A percentile compares a stretch with the other conserved stretches of the same genome.
These are phyloP conservation scores for Fringilla coelebs DNA, from an alignment of 2,797 vertebrate species.

Conservation along the genomic window DNA sequence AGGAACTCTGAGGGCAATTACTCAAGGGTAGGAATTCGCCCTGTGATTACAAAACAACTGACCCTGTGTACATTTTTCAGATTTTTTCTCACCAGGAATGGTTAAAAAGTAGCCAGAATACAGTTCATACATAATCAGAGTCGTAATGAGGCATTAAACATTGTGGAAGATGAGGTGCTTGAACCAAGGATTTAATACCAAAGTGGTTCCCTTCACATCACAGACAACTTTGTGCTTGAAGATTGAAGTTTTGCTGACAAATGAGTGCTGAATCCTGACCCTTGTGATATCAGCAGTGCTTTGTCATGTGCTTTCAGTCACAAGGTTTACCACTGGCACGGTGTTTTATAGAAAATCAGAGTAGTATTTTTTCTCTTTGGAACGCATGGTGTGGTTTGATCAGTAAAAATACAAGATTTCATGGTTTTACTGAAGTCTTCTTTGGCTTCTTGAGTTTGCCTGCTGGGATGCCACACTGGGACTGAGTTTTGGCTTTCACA, in stretches of 20 bases:
- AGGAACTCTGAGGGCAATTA: neutral
- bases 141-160: conserved; percentile 23
- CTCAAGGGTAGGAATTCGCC: neutral
- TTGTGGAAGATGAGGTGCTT: neutral
- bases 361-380: neutral
- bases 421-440: neutral
- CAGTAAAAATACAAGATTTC: neutral
- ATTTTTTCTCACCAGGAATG: conserved; percentile 12
- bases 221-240: neutral
- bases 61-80: neutral
- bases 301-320: neutral
- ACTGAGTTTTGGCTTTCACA: neutral
- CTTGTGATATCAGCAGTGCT: neutral
- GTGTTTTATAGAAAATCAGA: neutral
- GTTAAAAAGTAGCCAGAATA: conserved; percentile 55
- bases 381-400: neutral
- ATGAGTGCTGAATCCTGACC: neutral
- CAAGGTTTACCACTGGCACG: neutral
- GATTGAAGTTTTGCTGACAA: neutral
- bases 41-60: neutral
- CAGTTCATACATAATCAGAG: conserved; percentile 1
- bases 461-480: neutral
- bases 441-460: neutral
- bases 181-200: neutral
- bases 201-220: neutral